A percentile compares a stretch with the other conserved stretches of the same genome.
Conservation (phyloP, 2,888 invertebrate species). For the Thalpophila matura region DNA sequence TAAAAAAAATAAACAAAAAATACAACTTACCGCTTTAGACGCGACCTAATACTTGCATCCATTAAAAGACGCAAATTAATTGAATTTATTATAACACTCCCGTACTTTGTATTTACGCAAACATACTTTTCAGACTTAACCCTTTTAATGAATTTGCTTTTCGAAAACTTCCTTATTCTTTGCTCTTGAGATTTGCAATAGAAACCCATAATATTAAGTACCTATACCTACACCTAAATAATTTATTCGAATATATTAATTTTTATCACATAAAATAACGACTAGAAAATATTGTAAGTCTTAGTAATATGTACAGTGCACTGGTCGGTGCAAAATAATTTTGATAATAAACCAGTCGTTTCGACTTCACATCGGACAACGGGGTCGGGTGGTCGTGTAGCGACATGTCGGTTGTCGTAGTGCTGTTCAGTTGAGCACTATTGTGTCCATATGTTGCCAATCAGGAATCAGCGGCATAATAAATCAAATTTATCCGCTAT, state of each 20-base stretch:
- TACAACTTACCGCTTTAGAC: conserved; percentile 65
- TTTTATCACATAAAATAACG: conserved; percentile 44
- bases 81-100: conserved; percentile 56
- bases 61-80: conserved; percentile 59
- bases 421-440: conserved; percentile 54
- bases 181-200: conserved; percentile 62
- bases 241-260: conserved; percentile 50
- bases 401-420: conserved; percentile 70
- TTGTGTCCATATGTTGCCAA: conserved; percentile 16
- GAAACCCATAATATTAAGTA: conserved; percentile 66
- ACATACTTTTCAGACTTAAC: conserved; percentile 63
- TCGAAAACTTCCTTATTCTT: conserved; percentile 51
- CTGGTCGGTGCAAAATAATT: conserved; percentile 41
- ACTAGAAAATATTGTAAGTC: conserved; percentile 51
- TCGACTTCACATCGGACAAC: conserved; percentile 40
- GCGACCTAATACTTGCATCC: conserved; percentile 51
- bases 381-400: conserved; percentile 65
- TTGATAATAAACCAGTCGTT: conserved; percentile 37
- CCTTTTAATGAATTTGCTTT: conserved; percentile 48
- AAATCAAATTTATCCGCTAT: conserved; percentile 29
- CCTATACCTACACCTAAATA: no score
- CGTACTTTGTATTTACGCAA: conserved; percentile 52
- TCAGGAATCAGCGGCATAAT: conserved; percentile 32
- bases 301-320: conserved; percentile 27
- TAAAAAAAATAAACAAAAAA: neutral